Conservation (phyloP, 2,888 invertebrate species). For the Agonopterix subpropinquella region DNA sequence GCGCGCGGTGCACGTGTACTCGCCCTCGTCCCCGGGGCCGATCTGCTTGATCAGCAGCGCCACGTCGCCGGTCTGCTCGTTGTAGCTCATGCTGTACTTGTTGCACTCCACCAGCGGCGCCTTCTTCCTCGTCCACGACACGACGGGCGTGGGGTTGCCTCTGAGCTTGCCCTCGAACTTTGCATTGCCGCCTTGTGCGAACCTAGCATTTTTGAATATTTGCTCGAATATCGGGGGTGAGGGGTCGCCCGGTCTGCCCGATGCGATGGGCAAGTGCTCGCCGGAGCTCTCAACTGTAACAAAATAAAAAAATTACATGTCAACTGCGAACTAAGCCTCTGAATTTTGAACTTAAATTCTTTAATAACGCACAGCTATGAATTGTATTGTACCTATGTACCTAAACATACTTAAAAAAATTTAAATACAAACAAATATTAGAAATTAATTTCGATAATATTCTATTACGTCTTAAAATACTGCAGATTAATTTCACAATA, state of each 20-base stretch:
- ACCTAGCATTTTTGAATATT: constrained; percentile 95
- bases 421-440: no score
- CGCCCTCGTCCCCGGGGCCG: constrained; percentile 96
- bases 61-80: constrained; percentile 92
- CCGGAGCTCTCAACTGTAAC: constrained; percentile 80
- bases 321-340: background rate
- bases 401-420: no score
- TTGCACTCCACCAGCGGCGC: constrained; percentile 87
- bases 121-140: constrained; percentile 93
- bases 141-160: constrained; percentile 93
- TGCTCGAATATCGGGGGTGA: constrained; percentile 97
- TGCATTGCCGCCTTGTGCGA: constrained; percentile 95
- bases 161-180: constrained; percentile 93
- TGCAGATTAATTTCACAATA: no score
- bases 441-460: no score
- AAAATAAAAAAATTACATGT: constrained; percentile 28
- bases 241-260: constrained; percentile 81
- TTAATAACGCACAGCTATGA: no score
- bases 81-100: constrained; percentile 93
- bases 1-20: constrained; percentile 95
- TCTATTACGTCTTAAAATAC: no score
- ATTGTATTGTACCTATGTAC: no score
- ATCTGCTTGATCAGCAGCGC: constrained; percentile 95
- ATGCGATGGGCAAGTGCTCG: constrained; percentile 50
- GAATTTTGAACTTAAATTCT: no score